phyloP scores from a whole-genome alignment of 2,113 vertebrate genomes.

The Ceuthmochares aereus region DNA sequence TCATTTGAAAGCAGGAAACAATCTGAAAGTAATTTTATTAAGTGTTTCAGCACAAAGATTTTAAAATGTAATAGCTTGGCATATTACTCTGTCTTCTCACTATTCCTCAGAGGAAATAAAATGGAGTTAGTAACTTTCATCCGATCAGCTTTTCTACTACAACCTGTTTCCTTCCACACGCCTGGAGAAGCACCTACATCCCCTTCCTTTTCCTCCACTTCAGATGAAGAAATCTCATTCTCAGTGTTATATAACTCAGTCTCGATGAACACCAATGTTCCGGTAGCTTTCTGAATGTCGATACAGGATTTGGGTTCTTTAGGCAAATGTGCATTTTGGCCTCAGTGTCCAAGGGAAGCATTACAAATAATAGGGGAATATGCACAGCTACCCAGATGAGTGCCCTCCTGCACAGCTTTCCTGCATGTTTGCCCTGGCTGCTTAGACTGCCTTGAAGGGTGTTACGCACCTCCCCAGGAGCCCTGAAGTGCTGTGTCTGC shows the following conservation, averaged over 20 bases:
- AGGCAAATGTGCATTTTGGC: background rate
- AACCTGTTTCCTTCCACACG: constrained; percentile 68
- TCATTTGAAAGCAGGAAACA: constrained; percentile 67
- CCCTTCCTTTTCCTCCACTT: background rate
- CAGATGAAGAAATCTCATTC: background rate
- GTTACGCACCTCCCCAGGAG: background rate
- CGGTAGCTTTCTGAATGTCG: background rate
- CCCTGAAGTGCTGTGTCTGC: background rate
- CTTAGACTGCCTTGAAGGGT: background rate
- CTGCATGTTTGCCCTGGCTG: background rate
- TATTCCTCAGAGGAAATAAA: constrained; percentile 58
- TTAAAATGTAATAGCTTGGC: constrained; percentile 52
- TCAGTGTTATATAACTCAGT: background rate
- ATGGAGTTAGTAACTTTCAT: constrained; percentile 25
- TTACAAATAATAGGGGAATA: background rate
- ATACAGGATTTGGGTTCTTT: background rate
- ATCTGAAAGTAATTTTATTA: constrained; percentile 51
- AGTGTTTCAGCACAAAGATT: constrained; percentile 49
- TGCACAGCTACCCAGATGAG: background rate
- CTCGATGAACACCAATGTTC: fast-evolving
- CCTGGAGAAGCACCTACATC: background rate
- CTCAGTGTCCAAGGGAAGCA: background rate
- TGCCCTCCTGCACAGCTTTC: background rate
- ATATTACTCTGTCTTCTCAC: constrained; percentile 25
- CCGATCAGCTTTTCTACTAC: constrained; percentile 52